Evolutionary conservation across 2,113 vertebrate species (phyloP), one percentile per base, ranked within the genome.

Genomic region (Castor canadensis): DNA sequence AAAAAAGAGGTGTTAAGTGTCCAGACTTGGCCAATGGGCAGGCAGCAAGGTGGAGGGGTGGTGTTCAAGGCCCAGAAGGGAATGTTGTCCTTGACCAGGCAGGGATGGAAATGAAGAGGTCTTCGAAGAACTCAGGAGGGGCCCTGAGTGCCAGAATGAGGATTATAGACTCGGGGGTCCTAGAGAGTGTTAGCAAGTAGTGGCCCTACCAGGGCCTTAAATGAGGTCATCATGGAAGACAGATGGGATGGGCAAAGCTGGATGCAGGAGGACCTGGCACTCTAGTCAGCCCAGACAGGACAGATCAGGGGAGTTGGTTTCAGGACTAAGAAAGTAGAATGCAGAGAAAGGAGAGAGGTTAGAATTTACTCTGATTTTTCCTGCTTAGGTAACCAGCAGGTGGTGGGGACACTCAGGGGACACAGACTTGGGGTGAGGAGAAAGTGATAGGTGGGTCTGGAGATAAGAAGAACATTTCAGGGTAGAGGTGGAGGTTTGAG

Each of bases 191-290:
- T 73, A 54, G 38, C 22, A 38, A 69, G 77, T 19, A 4, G n/a
- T 10, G 2, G n/a, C 38, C 19, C 0, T 0, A 15, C 2, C 60
- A 22, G 69, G 58, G 71, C 72, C 75, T 84, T 7, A 16, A 24
- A 86, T 67, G 67, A 54, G 28, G 19, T 52, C n/a, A 12, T 16
- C 9, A 16, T 35, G 43, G 43, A 38, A 54, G 75, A 24, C 15
- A 17, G 54, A 15, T 32, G 5, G 64, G 47, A 38, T 26, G 62
- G 47, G n/a, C n/a, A n/a, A n/a, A 60, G 24, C 22, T 60, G 24
- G 58, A 60, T 20, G 22, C 58, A 26, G 58, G 58, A 60, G 28
- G 24, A 60, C 24, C 28, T 32, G 64, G 40, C 32, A 45, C 47
- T 56, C 3, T 26, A n/a, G n/a, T n/a, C 26, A 52, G 19, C 40